Conservation (phyloP, 2,113 vertebrate species). For the Pelecanus crispus region DNA sequence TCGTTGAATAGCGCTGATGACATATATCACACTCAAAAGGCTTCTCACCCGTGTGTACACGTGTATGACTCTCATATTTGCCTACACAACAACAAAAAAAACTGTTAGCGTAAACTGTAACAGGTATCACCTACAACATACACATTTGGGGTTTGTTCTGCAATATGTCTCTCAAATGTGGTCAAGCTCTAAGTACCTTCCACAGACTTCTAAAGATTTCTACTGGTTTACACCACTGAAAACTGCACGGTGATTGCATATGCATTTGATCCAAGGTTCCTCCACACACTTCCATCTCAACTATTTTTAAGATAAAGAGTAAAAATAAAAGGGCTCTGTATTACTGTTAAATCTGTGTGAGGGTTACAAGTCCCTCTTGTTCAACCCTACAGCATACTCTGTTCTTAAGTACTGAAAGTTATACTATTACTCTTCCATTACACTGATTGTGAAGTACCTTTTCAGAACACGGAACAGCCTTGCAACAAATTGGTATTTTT, state of each 20-base stretch:
- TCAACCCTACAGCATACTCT: neutral
- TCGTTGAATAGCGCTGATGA: constrained; percentile 95
- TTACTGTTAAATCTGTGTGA: fast-evolving
- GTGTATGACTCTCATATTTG: constrained; percentile 95
- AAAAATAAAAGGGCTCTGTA: neutral
- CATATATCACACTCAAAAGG: constrained; percentile 98
- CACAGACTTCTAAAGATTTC: neutral
- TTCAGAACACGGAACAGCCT: neutral
- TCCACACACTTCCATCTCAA: neutral
- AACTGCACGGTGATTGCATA: neutral
- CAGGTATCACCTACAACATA: neutral
- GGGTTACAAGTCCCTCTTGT: neutral
- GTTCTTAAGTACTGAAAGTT: neutral
- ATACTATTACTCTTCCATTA: neutral
- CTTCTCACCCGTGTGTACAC: constrained; percentile 96
- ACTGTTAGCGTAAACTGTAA: neutral
- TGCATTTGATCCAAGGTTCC: neutral
- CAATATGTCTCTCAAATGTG: neutral
- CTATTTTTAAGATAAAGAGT: neutral
- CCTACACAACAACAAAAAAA: constrained; percentile 68
- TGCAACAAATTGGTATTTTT: neutral
- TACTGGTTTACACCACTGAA: neutral
- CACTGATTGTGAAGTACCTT: neutral
- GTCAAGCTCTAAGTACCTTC: neutral
- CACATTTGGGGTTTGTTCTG: neutral